A percentile compares a stretch with the other conserved stretches of the same genome.
These are phyloP conservation scores for Chrysomela aeneicollis DNA, from an alignment of 2,888 invertebrate species.

Conservation along the genomic window DNA sequence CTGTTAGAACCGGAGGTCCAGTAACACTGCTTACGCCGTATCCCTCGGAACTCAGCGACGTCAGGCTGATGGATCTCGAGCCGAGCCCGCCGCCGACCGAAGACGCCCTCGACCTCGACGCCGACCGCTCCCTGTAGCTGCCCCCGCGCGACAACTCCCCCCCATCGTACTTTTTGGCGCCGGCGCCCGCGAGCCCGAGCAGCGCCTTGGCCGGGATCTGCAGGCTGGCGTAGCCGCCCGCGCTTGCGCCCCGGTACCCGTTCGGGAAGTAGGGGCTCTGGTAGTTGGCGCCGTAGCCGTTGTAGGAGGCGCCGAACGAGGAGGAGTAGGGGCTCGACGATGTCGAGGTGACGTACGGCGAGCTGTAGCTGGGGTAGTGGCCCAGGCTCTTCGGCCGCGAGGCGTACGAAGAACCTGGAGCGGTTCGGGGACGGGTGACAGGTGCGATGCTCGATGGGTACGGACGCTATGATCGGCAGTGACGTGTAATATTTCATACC, in stretches of 20 bases:
- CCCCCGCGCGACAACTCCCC: constrained; percentile 49
- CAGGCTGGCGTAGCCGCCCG: constrained; percentile 71
- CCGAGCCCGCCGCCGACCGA: constrained; percentile 57
- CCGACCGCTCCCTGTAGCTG: constrained; percentile 54
- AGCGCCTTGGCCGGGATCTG: constrained; percentile 69
- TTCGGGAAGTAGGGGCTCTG: constrained; percentile 62
- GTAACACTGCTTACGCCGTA: constrained; percentile 84
- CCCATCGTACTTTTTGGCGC: constrained; percentile 57
- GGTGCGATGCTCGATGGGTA: background rate
- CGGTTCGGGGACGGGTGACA: constrained; percentile 27
- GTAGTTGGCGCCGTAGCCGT: constrained; percentile 53
- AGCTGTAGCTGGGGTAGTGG: constrained; percentile 46
- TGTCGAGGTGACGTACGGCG: constrained; percentile 51
- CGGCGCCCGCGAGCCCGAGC: constrained; percentile 65
- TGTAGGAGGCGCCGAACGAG: constrained; percentile 30
- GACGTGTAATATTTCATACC: no score
- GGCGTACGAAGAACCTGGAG: constrained; percentile 44
- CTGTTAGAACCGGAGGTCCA: no score
- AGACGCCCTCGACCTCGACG: constrained; percentile 56
- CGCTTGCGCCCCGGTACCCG: constrained; percentile 60
- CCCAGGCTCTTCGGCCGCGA: constrained; percentile 55
- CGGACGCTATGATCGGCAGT: no score
- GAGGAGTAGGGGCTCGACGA: constrained; percentile 58
- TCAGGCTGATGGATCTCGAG: constrained; percentile 70
- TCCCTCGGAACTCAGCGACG: constrained; percentile 81